Evolutionary conservation across 2,888 invertebrate species (phyloP), one percentile per base, ranked within the genome.

Genomic region (Vanessa cardui): DNA sequence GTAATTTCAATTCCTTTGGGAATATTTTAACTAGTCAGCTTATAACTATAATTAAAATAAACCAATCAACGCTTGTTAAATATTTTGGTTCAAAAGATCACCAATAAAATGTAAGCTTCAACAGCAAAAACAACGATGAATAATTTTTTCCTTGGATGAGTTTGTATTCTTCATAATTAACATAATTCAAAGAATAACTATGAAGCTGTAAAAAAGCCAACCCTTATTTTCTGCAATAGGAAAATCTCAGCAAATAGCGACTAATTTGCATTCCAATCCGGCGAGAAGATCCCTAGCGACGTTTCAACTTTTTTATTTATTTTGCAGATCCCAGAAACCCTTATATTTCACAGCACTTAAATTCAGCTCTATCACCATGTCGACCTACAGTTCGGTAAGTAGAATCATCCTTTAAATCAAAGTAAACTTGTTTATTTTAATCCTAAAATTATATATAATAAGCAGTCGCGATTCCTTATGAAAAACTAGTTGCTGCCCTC

Each of bases 301-400:
- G 58, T 62, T 71, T 66, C 63, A 63, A 47, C 65, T 65, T 64
- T 71, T 70, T 66, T 62, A 61, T 62, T 75, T 20, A 26, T 68
- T 62, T 71, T 61, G 68, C 65, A 90, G 90, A 73, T 88, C 89
- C 16, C 90, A 89, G 76, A 87, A 85, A 73, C 89, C 90, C 18
- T 79, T 89, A 59, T 88, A 85, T 74, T 89, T 89, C 73, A 90
- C 89, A 15, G 87, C 90, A 0, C 75, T 87, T 62, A 89, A 90
- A 76, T 89, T 90, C 72, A 79, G 83, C 20, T 74, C 83, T 16
- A 88, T 89, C 52, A 89, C 89, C 49, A 83, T 90, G 79, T 72
- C 77, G 61, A 89, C 90, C 2, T 90, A 86, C 64, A 87, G 83
- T 70, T 89, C 89, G 69, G 89, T 89, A 76, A 83, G 85, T 54